phyloP scores from a whole-genome alignment of 2,113 vertebrate genomes.

The Pangasianodon hypophthalmus region DNA sequence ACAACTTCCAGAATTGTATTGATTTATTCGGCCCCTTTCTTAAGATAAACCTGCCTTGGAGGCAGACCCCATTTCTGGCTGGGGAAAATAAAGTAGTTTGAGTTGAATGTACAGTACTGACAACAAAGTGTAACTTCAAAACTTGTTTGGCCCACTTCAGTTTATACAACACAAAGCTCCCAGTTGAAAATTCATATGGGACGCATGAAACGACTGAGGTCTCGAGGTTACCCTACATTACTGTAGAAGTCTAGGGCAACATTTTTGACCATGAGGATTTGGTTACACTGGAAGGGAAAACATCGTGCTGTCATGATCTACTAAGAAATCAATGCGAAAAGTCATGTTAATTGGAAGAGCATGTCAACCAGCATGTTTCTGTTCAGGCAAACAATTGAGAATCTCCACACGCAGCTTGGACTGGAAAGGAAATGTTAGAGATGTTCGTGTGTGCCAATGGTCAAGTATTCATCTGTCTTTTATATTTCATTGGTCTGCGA shows the following conservation, averaged over 20 bases:
- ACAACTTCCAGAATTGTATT: constrained; percentile 70
- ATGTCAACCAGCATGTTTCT: constrained; percentile 20
- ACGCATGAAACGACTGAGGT: neutral
- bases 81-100: constrained; percentile 37
- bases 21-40: constrained; percentile 63
- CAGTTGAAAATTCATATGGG: constrained; percentile 38
- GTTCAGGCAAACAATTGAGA: constrained; percentile 13
- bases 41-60: constrained; percentile 61
- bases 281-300: constrained; percentile 3
- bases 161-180: constrained; percentile 11
- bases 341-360: constrained; percentile 53
- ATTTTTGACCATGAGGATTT: constrained; percentile 24
- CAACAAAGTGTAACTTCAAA: constrained; percentile 53
- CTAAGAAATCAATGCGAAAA: constrained; percentile 42
- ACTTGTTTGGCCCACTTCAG: constrained; percentile 51
- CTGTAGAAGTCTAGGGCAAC: neutral
- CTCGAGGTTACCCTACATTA: constrained; percentile 53
- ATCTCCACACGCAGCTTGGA: constrained; percentile 17
- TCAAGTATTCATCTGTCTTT: constrained; percentile 56
- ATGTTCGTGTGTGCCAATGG: constrained; percentile 56
- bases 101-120: constrained; percentile 18
- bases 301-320: neutral
- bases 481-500: constrained; percentile 52
- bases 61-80: constrained; percentile 38
- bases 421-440: constrained; percentile 47